These are phyloP conservation scores for Clanis bilineata DNA, from an alignment of 2,888 invertebrate genomes.

Conservation along the genomic window DNA sequence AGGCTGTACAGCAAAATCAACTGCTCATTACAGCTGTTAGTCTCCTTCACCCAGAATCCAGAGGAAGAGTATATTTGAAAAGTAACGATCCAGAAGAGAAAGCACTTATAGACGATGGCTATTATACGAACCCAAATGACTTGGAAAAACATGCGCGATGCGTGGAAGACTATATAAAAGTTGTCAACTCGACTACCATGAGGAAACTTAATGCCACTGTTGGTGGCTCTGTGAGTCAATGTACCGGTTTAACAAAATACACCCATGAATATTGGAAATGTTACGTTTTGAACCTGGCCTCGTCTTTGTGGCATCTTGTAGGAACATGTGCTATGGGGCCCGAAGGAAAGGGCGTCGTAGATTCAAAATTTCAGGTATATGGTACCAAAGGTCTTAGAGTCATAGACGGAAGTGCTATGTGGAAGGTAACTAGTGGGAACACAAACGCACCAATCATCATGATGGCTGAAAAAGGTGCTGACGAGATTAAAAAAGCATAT, in stretches of 20 bases:
- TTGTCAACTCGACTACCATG: slow-evolving; percentile 45
- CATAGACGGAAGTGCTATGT: slow-evolving; percentile 53
- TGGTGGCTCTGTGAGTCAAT: slow-evolving; percentile 35
- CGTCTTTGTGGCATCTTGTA: slow-evolving; percentile 81
- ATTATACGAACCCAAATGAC: slow-evolving; percentile 38
- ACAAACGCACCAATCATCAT: slow-evolving; percentile 75
- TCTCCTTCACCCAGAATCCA: slow-evolving; percentile 51
- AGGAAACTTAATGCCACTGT: slow-evolving; percentile 36
- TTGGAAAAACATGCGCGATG: slow-evolving; percentile 38
- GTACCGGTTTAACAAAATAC: slow-evolving; percentile 31
- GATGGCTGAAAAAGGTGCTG: slow-evolving; percentile 34
- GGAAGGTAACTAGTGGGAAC: slow-evolving; percentile 77
- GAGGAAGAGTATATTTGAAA: slow-evolving; percentile 41
- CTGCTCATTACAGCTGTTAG: slow-evolving; percentile 34
- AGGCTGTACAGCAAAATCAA: slow-evolving; percentile 31
- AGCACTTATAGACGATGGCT: slow-evolving; percentile 42
- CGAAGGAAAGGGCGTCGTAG: slow-evolving; percentile 47
- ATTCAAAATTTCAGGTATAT: slow-evolving; percentile 39
- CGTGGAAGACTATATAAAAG: slow-evolving; percentile 38
- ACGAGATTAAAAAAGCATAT: slow-evolving; percentile 26
- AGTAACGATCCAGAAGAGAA: slow-evolving; percentile 42
- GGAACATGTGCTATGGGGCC: slow-evolving; percentile 60
- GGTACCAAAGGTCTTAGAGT: slow-evolving; percentile 27
- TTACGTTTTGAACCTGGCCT: slow-evolving; percentile 56
- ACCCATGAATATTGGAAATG: slow-evolving; percentile 55